Evolutionary conservation across 2,797 vertebrate genomes (phyloP), one percentile per base, ranked within the genome.

Genomic region (Pelodytes ibericus): DNA sequence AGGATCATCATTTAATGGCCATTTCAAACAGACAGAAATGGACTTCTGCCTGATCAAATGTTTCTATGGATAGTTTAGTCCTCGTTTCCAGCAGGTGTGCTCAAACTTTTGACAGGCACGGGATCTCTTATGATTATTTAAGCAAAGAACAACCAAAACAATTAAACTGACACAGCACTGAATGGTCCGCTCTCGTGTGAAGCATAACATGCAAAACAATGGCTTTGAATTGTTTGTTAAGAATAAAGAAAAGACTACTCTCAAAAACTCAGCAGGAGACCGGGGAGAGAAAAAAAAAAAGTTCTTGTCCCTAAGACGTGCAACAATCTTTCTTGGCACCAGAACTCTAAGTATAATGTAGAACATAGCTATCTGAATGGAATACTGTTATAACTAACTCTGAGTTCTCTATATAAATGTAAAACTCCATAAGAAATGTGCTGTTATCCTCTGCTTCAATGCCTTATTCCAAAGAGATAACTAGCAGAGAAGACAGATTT

Each of bases 181-280:
- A 8, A 29, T 18, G 30, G 30, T 62, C 44, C 44, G 47, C 47
- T 76, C 59, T 49, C 18, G 29, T 25, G 33, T 47, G 10, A 66
- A 76, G 44, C 57, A 63, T 57, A 31, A 76, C 49, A 76, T 18
- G 29, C 47, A 7, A 51, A 57, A 47, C 24, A 71, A 57, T 11
- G 6, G 31, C 66, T 76, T 69, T 76, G 74, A 75, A 75, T 68
- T 68, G 65, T 69, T 69, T 75, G 39, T 57, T 3, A 25, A n/a
- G 7, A n/a, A n/a, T n/a, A n/a, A 61, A 10, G 47, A 33, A 61
- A 29, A 72, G 56, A 39, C 25, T 18, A 51, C 27, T 68, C 13
- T 30, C 53, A 39, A 57, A 65, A 24, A 62, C 74, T 25, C 74
- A 75, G 74, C 30, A 9, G 74, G 74, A 53, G 57, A 69, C 64